phyloP scores from a whole-genome alignment of 2,797 vertebrate genomes.

The Hipposideros larvatus region DNA sequence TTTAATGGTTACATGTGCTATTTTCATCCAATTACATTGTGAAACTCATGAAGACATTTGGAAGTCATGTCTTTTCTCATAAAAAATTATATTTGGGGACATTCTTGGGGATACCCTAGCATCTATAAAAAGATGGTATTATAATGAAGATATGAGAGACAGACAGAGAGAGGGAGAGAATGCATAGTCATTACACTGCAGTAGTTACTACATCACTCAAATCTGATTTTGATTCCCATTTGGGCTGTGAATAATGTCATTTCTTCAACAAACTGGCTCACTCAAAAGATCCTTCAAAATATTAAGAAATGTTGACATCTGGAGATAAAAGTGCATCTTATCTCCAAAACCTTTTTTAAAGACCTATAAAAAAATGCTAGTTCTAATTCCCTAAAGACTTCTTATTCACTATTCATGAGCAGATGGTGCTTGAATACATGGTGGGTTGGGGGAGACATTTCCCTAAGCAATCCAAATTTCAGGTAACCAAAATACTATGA shows the following conservation, averaged over 20 bases:
- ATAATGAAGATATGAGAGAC: background rate
- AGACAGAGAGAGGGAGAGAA: background rate
- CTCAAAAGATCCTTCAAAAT: constrained; percentile 69
- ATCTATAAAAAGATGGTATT: background rate
- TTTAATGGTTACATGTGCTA: background rate
- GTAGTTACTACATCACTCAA: background rate
- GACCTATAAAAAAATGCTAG: constrained; percentile 22
- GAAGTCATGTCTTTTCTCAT: background rate
- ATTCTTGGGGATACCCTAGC: background rate
- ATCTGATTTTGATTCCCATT: constrained; percentile 33
- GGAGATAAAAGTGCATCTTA: constrained; percentile 65
- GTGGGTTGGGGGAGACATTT: background rate
- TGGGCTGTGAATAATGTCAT: constrained; percentile 28
- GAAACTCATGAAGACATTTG: constrained; percentile 11
- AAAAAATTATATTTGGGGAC: background rate
- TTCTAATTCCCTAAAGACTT: constrained; percentile 61
- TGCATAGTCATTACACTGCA: background rate
- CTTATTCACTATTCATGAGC: constrained; percentile 72
- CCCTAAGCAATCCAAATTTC: background rate
- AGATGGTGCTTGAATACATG: constrained; percentile 54
- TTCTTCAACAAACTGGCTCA: constrained; percentile 66
- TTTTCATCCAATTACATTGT: background rate
- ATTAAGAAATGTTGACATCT: constrained; percentile 66
- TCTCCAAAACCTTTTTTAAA: constrained; percentile 58
- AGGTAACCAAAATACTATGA: constrained; percentile 11